Conservation (phyloP, 2,888 invertebrate genomes). For the Acronicta leporina region DNA sequence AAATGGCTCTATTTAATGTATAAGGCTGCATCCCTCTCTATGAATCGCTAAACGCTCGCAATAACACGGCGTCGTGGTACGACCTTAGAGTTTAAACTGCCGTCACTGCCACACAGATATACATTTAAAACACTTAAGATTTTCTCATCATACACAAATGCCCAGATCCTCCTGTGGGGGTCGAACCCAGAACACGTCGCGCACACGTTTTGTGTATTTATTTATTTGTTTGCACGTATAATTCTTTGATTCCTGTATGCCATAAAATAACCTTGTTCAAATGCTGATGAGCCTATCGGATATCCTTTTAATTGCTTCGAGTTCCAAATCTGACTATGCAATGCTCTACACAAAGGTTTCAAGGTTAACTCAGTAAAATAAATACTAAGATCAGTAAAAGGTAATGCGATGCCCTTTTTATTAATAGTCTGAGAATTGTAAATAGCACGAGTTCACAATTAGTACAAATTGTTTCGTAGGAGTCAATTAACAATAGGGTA, state of each 20-base stretch:
- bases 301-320: conserved; percentile 8
- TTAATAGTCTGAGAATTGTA: neutral
- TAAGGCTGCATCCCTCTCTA: too few species aligned
- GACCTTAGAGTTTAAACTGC: too few species aligned
- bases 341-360: neutral
- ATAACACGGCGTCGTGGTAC: too few species aligned
- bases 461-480: conserved; percentile 20
- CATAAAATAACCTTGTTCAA: neutral
- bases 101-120: too few species aligned
- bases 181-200: too few species aligned
- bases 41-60: too few species aligned
- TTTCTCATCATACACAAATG: too few species aligned
- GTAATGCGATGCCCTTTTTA: neutral
- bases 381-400: neutral
- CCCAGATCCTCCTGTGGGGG: too few species aligned
- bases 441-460: conserved; percentile 21
- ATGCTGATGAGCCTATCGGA: conserved; percentile 1
- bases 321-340: neutral
- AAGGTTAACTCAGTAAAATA: neutral
- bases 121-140: too few species aligned
- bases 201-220: too few species aligned
- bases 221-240: too few species aligned
- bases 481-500: conserved; percentile 33
- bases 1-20: too few species aligned
- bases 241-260: neutral